Evolutionary conservation across 1,140 invertebrate genomes (phyloP), one percentile per base, ranked within the genome.

Genomic region (Bombus turneri): DNA sequence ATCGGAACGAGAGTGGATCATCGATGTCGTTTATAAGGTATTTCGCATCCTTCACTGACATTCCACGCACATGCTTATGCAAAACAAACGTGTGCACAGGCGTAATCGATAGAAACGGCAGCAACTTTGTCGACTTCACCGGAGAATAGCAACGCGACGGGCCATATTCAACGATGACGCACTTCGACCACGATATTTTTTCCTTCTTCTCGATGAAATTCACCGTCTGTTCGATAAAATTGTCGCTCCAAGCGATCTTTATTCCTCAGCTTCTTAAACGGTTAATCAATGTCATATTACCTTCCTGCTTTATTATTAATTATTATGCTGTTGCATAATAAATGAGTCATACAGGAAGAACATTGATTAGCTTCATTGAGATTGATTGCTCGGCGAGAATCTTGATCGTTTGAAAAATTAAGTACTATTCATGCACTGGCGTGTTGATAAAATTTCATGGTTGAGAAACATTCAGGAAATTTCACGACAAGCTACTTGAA

Each of bases 41-140:
- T 3, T 53, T 25, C 43, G 28, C 74, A 59, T 66, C 62, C 62
- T 68, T 47, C 41, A 13, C 34, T 64, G 64, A 34, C 82, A 83
- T 83, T 69, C 82, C 74, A 69, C 64, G 82, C 43, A 41, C 47
- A 75, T 53, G 75, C 53, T 83, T 83, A 77, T 59, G 82, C 74
- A 78, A 83, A 83, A 57, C 47, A 37, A 47, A 83, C 12, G 62
- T 37, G 39, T 39, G 53, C 31, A 28, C 28, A 28, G 31, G 10
- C 34, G 62, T 53, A 57, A 83, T 83, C 74, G 74, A 78, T 73
- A 13, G 22, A 43, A 28, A 22, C 8, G 22, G 9, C 28, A 12
- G 47, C 15, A 3, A 64, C 57, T 62, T 39, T 28, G 43, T 43
- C 43, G 31, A 57, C 43, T 53, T 83, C n/a, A 6, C 6, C 8